phyloP scores from a whole-genome alignment of 2,888 invertebrate species.

The Oligia latruncula region DNA sequence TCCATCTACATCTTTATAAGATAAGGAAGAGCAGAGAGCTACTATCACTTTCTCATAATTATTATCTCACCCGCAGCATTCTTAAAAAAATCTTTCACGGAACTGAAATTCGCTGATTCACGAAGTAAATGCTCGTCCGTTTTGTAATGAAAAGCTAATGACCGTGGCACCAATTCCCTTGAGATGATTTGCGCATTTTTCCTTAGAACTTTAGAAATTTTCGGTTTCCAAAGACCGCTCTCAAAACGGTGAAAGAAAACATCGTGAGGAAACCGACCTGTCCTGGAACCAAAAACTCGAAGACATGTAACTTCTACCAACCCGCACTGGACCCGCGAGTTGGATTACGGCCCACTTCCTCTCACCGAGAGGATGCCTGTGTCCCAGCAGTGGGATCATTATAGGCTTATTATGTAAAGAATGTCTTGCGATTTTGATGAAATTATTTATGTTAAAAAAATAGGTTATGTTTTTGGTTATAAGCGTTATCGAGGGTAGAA shows the following conservation, averaged over 20 bases:
- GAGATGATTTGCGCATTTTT: slow-evolving; percentile 40
- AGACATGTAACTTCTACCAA: not conserved
- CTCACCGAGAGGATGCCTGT: not conserved
- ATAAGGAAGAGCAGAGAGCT: not conserved
- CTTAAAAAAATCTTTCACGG: slow-evolving; percentile 1
- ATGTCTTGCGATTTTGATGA: not conserved
- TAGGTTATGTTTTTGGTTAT: not conserved
- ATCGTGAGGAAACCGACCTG: not conserved
- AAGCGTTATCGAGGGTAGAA: not conserved
- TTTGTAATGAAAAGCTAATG: slow-evolving; percentile 45
- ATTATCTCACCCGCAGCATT: not conserved
- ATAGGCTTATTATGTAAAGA: not conserved
- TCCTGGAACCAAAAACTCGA: not conserved
- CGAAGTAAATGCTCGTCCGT: slow-evolving; percentile 33
- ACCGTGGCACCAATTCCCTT: slow-evolving; percentile 30
- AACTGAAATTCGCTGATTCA: slow-evolving; percentile 38
- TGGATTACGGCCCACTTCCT: not conserved
- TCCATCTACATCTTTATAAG: not conserved
- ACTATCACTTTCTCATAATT: not conserved
- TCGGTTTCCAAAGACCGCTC: not conserved
- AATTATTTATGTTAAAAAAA: not conserved
- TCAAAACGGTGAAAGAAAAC: not conserved
- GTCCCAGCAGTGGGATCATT: not conserved
- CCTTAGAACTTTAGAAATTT: slow-evolving; percentile 8
- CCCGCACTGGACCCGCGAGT: not conserved